Conservation (phyloP, 2,797 vertebrate species). For the Chaetodon trifasciatus region DNA sequence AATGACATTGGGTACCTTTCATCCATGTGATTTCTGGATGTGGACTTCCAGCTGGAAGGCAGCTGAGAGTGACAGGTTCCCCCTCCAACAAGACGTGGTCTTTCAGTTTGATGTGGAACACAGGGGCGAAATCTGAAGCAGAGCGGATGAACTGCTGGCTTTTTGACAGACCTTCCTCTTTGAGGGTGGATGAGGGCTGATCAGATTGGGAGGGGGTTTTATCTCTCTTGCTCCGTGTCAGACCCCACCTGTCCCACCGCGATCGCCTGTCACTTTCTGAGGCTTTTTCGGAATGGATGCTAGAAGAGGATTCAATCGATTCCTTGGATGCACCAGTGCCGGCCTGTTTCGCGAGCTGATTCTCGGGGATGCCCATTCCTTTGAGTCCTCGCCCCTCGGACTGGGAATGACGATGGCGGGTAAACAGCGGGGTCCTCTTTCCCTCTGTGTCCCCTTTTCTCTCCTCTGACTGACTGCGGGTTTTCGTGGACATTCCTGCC, state of each 20-base stretch:
- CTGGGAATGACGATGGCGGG: conserved; percentile 84
- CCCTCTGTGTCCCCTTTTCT: conserved; percentile 81
- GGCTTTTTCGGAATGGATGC: conserved; percentile 84
- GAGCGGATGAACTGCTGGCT: conserved; percentile 83
- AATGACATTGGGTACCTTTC: conserved; percentile 86
- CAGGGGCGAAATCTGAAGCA: conserved; percentile 92
- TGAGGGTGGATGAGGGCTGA: conserved; percentile 81
- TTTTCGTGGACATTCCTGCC: conserved; percentile 85
- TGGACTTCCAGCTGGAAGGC: conserved; percentile 94
- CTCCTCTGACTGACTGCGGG: conserved; percentile 90
- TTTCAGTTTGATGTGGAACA: conserved; percentile 97
- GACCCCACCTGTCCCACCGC: conserved; percentile 94
- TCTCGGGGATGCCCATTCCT: conserved; percentile 87
- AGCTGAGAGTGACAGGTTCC: conserved; percentile 92
- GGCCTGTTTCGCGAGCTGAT: conserved; percentile 86
- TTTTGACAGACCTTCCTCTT: conserved; percentile 79
- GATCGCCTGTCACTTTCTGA: conserved; percentile 82
- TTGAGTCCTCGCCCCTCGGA: conserved; percentile 91
- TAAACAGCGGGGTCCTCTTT: conserved; percentile 87
- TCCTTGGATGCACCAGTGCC: conserved; percentile 86
- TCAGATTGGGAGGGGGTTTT: conserved; percentile 89
- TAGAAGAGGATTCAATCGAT: conserved; percentile 90
- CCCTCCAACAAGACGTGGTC: conserved; percentile 94
- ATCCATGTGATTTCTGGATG: conserved; percentile 92
- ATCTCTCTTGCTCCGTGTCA: conserved; percentile 89